These are phyloP conservation scores for Dicroscelio sp. DNA, from an alignment of 2,888 invertebrate species.

Conservation along the genomic window DNA sequence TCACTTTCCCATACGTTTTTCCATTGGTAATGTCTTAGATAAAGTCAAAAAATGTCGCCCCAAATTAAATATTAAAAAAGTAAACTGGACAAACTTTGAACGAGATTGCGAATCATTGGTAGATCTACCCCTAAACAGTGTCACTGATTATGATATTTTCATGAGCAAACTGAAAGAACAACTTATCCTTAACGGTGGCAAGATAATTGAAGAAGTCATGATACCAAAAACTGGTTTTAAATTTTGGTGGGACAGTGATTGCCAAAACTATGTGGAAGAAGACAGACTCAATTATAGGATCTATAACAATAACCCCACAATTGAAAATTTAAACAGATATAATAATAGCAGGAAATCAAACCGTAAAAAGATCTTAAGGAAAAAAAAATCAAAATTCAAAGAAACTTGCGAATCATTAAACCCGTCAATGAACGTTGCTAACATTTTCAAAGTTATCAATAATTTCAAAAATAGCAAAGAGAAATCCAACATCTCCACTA, in stretches of 20 bases:
- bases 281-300: background rate
- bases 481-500: background rate
- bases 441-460: background rate
- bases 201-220: background rate
- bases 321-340: background rate
- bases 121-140: too few relatives aligned
- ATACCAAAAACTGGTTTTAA: constrained; percentile 17
- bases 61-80: too few relatives aligned
- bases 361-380: background rate
- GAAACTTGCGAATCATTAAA: background rate
- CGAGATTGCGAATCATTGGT: too few relatives aligned
- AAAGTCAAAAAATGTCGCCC: background rate
- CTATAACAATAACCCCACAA: background rate
- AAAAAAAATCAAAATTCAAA: background rate
- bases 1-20: background rate
- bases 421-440: background rate
- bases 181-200: background rate
- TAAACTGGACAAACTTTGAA: too few relatives aligned
- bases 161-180: background rate
- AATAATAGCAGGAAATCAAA: background rate
- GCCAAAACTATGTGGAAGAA: background rate
- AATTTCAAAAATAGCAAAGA: background rate
- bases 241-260: constrained; percentile 39
- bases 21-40: background rate
- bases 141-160: background rate